Evolutionary conservation across 2,888 invertebrate genomes (phyloP).

Genomic region (Cosmorhoe ocellata): DNA sequence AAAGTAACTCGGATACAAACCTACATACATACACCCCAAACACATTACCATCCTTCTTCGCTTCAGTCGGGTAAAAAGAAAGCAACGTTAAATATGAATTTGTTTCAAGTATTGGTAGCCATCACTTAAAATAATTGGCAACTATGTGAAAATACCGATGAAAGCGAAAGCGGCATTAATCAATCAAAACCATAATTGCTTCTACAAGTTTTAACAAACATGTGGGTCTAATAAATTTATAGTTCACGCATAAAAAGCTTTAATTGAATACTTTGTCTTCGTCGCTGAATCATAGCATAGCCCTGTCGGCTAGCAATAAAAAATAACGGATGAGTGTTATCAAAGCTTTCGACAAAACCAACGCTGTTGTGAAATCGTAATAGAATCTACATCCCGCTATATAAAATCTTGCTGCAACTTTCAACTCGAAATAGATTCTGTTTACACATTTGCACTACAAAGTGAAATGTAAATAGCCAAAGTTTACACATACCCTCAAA

Average conservation of each 20-base stretch:
- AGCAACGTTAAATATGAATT: too few relatives aligned
- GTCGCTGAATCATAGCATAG: slow-evolving; percentile 27
- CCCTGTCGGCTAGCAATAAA: slow-evolving; percentile 38
- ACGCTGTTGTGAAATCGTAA: slow-evolving; percentile 44
- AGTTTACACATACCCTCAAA: slow-evolving; percentile 34
- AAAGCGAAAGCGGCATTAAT: slow-evolving; percentile 25
- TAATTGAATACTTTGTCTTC: slow-evolving; percentile 25
- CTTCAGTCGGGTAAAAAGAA: too few relatives aligned
- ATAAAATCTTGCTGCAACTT: slow-evolving; percentile 44
- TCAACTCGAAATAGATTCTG: slow-evolving; percentile 50
- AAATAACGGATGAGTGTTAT: slow-evolving; percentile 37
- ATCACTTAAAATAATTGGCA: slow-evolving; percentile 13
- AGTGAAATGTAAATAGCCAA: slow-evolving; percentile 41
- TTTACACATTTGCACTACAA: slow-evolving; percentile 42
- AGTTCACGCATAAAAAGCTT: slow-evolving; percentile 3
- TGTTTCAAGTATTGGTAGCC: too few relatives aligned
- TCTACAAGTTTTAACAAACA: slow-evolving; percentile 15
- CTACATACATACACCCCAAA: too few relatives aligned
- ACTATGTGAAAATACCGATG: slow-evolving; percentile 5
- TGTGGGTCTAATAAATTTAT: slow-evolving; percentile 10
- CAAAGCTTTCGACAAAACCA: slow-evolving; percentile 37
- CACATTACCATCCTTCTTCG: too few relatives aligned
- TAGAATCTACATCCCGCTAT: slow-evolving; percentile 42
- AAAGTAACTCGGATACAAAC: too few relatives aligned
- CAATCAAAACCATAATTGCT: slow-evolving; percentile 20